phyloP scores from a whole-genome alignment of 2,888 invertebrate species.

The Ditylenchus weischeri region DNA sequence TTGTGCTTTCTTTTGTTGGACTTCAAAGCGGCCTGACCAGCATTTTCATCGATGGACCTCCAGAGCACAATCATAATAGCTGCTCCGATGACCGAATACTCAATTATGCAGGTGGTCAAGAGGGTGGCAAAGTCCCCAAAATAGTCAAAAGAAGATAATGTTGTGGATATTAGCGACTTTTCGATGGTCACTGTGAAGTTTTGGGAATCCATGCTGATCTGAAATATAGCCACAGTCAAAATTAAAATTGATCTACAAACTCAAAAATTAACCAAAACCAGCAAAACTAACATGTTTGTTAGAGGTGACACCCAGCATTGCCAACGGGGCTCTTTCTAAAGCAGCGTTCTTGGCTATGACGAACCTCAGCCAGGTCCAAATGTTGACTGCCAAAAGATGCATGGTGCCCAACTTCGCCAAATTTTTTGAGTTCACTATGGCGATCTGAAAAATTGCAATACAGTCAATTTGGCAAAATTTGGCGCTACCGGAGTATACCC shows the following conservation, averaged over 20 bases:
- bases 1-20: slow-evolving; percentile 40
- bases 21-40: not conserved
- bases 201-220: no score
- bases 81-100: slow-evolving; percentile 51
- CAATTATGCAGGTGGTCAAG: slow-evolving; percentile 50
- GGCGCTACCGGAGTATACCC: no score
- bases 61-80: slow-evolving; percentile 57
- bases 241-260: no score
- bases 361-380: slow-evolving; percentile 58
- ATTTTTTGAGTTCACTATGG: slow-evolving; percentile 43
- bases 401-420: slow-evolving; percentile 54
- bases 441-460: slow-evolving; percentile 38
- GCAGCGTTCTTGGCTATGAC: slow-evolving; percentile 51
- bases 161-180: slow-evolving; percentile 13
- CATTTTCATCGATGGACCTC: slow-evolving; percentile 47
- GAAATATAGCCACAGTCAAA: no score
- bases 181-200: slow-evolving; percentile 7
- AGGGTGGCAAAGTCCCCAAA: slow-evolving; percentile 57
- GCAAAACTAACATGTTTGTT: not conserved
- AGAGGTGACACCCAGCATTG: not conserved
- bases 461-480: not conserved
- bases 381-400: slow-evolving; percentile 54
- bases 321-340: slow-evolving; percentile 10
- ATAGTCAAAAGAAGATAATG: slow-evolving; percentile 46
- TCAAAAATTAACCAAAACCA: not conserved